Conservation (phyloP, 1,140 invertebrate species). For the Panonychus citri region DNA sequence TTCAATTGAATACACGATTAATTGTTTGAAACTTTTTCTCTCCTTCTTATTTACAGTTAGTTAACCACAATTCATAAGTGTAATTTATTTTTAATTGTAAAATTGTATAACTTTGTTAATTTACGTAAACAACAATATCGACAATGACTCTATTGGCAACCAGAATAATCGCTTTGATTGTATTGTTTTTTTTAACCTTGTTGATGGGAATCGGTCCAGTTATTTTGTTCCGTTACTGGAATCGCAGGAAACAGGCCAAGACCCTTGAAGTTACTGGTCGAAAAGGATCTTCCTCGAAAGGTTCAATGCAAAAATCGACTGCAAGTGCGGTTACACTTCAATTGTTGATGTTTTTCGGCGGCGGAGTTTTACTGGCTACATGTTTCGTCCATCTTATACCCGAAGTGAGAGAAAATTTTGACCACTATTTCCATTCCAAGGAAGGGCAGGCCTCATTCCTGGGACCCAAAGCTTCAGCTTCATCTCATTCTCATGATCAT, state of each 20-base stretch:
- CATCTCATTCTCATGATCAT: neutral
- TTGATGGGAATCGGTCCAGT: neutral
- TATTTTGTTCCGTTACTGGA: neutral
- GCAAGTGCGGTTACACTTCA: slow-evolving; percentile 17
- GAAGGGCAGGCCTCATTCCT: neutral
- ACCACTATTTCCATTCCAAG: neutral
- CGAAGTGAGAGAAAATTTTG: slow-evolving; percentile 37
- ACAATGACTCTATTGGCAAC: neutral
- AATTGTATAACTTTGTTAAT: no score
- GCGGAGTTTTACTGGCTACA: slow-evolving; percentile 57
- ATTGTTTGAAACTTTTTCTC: no score
- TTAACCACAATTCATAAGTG: no score
- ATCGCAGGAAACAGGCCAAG: neutral
- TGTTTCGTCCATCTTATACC: slow-evolving; percentile 57
- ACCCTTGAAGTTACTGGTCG: neutral
- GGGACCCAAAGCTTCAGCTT: neutral
- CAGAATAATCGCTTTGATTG: neutral
- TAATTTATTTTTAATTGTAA: no score
- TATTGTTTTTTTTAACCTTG: neutral
- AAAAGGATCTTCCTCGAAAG: neutral
- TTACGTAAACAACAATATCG: no score
- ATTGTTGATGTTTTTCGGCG: slow-evolving; percentile 53
- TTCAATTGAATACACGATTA: no score
- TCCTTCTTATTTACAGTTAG: no score
- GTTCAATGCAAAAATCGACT: neutral